Evolutionary conservation across 2,888 invertebrate genomes (phyloP), one percentile per base, ranked within the genome.

Genomic region (Hylaea fasciaria): DNA sequence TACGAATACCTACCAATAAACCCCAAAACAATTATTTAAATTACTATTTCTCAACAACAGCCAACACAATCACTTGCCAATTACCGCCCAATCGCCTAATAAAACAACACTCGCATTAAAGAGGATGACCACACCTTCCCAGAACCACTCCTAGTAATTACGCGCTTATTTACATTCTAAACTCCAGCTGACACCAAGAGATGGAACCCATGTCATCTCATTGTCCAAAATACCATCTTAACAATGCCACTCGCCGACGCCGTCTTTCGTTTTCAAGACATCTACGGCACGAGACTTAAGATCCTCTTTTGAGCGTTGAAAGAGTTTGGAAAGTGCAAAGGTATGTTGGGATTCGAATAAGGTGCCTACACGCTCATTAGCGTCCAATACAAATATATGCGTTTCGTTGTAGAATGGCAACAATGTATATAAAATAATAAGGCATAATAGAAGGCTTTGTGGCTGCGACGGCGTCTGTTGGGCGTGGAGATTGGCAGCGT

Each of bases 301-400:
- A 74, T 64, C 65, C 57, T 73, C 57, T 73, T 71, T 82, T 37
- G 55, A 62, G 51, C 58, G 41, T 29, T 43, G 5, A 4, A 10
- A 2, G 4, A 52, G 59, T 57, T 51, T 17, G 32, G 12, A 16
- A 55, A 52, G 62, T 62, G 69, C 54, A 56, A 40, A 46, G n/a
- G 41, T 62, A 70, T 68, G 63, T 76, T 77, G 76, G 83, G 76
- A 62, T 67, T 72, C 65, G 72, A 75, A 69, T 73, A 76, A 85
- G 83, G 82, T 85, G 88, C 85, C 86, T 87, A 89, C 89, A 87
- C 85, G 86, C 86, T 91, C 91, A 90, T 91, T 91, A 91, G 86
- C 83, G 87, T 81, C 81, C 83, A 85, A 83, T 82, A 83, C 81
- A 82, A 80, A 85, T 83, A 88, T 85, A 71, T 70, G 73, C 78